Base-by-base conservation (phyloP, 1,140 invertebrate species). In the Drosophila nigrodunni region DNA sequence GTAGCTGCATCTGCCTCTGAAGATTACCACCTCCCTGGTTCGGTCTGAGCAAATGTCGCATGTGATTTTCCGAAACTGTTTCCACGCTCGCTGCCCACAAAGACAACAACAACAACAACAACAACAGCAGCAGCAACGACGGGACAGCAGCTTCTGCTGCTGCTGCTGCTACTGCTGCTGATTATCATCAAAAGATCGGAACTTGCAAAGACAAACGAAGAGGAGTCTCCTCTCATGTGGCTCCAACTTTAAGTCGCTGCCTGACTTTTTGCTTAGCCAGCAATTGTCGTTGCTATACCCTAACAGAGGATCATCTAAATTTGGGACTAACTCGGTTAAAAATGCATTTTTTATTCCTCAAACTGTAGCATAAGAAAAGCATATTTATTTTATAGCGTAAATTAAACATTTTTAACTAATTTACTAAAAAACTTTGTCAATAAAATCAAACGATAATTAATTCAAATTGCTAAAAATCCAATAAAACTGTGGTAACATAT, bases 121-220 rank as follows among this genome's bases (percentile, higher is more conserved):
- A 47, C 50, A 64, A 43, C 57, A 68, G 18, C 43, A 52, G 55
- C 52, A 18, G 54, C 46, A 57, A 35, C 25, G 66, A 21, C 65
- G 70, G 64, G 64, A 74, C 71, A 60, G 52, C 67, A 41, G 57
- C 65, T 55, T 30, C 62, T 46, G 61, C 52, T 35, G 52, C 61
- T 55, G 46, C 59, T 50, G 41, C 68, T 35, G 35, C 55, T 61
- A 13, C 69, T 65, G 77, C 82, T 80, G 80, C 82, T 87, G 82
- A 87, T 87, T 87, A 87, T 87, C 82, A 87, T 87, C 82, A 87
- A 88, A 87, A 87, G 83, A 87, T 87, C 82, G 82, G 82, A 85
- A 86, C 83, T 83, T 58, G 72, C 67, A 78, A 78, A 87, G 82
- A 88, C 82, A 87, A 87, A 82, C 82, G 76, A 71, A 82, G 80